Evolutionary conservation across 2,113 vertebrate genomes (phyloP), one percentile per base, ranked within the genome.

Genomic region (Nothocercus julius): DNA sequence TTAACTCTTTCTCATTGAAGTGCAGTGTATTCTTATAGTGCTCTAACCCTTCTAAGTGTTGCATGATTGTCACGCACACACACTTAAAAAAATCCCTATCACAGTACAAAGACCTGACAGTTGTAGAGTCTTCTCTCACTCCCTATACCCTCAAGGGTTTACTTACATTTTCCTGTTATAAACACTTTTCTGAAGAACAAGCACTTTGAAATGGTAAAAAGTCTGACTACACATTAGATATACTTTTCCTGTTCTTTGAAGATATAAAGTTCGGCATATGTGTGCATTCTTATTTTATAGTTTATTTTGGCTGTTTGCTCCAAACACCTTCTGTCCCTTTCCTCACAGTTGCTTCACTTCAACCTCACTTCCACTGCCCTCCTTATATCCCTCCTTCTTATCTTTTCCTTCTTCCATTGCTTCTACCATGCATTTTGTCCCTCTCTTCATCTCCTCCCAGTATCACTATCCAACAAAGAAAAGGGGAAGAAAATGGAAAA

Each of bases 171-270:
- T 77, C 30, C 54, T 44, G 4, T 62, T 87, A 77, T 80, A 92
- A 95, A 93, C 81, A 82, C 0, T 66, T 93, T 91, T 91, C 67
- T 76, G 49, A 74, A 85, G 49, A 82, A 40, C 24, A 78, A 89
- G 82, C 91, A 69, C 72, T 91, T 89, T 86, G 69, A 92, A 78
- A 95, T 75, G 8, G 73, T 88, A 83, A 30, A 89, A 91, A 79
- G 25, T 12, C 30, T 73, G 38, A 82, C 36, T 90, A 89, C 81
- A 87, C 22, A 80, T 54, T 18, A 89, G 72, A 67, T 1, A 0
- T 85, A 70, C 2, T 95, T 85, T 76, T 95, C 81, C 49, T 59
- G 75, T 69, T 7, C 94, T 95, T 95, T 97, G 84, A 96, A 97
- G 91, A 85, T 54, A 58, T 15, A 25, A 82, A 92, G 34, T 36